Conservation (phyloP, 2,797 vertebrate genomes). For the Emys orbicularis region DNA sequence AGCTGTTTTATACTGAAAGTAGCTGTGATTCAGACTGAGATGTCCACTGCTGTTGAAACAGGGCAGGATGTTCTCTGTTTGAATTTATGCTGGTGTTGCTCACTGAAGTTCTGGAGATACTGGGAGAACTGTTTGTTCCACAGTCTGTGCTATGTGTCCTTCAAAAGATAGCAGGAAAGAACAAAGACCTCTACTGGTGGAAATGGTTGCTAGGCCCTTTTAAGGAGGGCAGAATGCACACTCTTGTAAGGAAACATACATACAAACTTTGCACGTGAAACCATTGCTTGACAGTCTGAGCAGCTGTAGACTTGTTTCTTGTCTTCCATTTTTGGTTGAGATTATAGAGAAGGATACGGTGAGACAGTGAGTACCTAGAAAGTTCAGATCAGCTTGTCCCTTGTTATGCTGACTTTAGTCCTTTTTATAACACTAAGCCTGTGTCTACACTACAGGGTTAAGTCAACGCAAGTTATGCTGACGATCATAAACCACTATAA, state of each 20-base stretch:
- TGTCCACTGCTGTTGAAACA: not conserved
- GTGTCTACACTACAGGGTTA: too few relatives aligned
- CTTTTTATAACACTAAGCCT: not conserved
- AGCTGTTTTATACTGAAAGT: constrained; percentile 15
- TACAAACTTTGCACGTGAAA: not conserved
- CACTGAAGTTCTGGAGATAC: not conserved
- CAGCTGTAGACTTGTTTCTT: not conserved
- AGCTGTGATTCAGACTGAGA: constrained; percentile 17
- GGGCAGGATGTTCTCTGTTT: not conserved
- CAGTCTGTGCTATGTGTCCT: not conserved
- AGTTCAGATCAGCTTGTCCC: not conserved
- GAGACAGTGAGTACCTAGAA: accelerated
- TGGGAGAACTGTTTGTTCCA: not conserved
- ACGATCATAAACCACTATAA: too few relatives aligned
- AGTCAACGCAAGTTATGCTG: too few relatives aligned
- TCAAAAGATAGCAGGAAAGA: not conserved
- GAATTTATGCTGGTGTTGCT: not conserved
- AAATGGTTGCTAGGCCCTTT: not conserved
- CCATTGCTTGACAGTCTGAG: accelerated
- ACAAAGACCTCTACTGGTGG: not conserved
- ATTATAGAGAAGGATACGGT: not conserved
- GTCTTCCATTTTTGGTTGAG: not conserved
- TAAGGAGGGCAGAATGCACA: not conserved
- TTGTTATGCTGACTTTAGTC: not conserved
- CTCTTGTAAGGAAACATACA: not conserved